Base-by-base conservation (phyloP, 2,888 invertebrate genomes). In the Scaptomyza cyrtandrae region DNA sequence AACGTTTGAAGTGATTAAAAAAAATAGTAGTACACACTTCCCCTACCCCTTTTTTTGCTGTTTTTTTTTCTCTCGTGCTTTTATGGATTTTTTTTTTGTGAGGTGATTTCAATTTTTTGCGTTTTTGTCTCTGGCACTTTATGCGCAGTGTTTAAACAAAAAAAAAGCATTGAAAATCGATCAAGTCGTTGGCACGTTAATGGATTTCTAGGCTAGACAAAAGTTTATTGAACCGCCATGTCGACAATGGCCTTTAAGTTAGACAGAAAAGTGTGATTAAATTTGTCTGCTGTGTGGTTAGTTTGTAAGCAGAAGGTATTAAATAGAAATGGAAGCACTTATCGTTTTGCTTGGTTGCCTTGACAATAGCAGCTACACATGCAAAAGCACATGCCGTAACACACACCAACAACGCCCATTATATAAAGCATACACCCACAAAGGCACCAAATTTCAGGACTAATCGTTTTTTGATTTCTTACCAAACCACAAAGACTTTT, bases 1-100 rank as follows among this genome's bases (percentile, higher is more conserved):
- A 88, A 83, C 81, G 78, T 75, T 78, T 88, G 75, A 86, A 86
- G 88, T 86, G 88, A 88, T 86, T 88, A 86, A 86, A 85, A 88
- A 88, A 88, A 78, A 78, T 78, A 80, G 86, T 86, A 52, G 35
- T 56, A 54, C 31, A 46, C 5, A n/a, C 49, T 10, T 19, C 49
- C 6, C 1, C 13, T 6, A 9, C 33, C 16, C 0, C 29, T 14
- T 14, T 14, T 14, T 1, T 31, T n/a, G 24, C 24, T 2, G 24
- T 1, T 14, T 37, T 44, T 31, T 54, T 78, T 73, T 78, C 52
- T 60, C 41, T 50, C 58, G 57, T 59, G 58, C 56, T 78, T 76
- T 62, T 61, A 44, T 62, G 64, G 61, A 41, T 35, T 13, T 53
- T 57, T 69, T 1, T 24, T 76, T 74, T 73, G 46, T 61, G 67